Conservation (phyloP, 2,888 invertebrate genomes). For the Artemia sinica region DNA sequence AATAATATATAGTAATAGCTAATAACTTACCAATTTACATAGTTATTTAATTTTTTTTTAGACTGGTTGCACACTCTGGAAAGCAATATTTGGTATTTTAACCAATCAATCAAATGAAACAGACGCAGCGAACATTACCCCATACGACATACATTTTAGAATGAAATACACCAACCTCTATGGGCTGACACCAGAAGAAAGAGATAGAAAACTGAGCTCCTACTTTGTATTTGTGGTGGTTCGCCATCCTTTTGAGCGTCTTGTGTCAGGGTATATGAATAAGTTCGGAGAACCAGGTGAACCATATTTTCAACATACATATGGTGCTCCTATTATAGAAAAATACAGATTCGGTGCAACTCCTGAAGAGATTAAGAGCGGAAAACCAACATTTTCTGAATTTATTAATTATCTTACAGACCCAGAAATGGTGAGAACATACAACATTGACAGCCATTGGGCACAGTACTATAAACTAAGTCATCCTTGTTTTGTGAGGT, state of each 20-base stretch:
- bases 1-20: too few species aligned
- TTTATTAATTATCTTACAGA: background rate
- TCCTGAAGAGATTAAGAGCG: background rate
- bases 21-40: too few species aligned
- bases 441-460: background rate
- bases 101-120: background rate
- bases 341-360: background rate
- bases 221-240: background rate
- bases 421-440: background rate
- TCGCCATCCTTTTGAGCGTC: slow-evolving; percentile 1
- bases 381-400: background rate
- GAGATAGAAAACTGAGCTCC: background rate
- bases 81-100: background rate
- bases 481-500: background rate
- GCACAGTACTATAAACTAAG: background rate
- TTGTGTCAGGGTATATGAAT: background rate
- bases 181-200: background rate
- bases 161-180: background rate
- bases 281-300: background rate
- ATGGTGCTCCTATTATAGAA: background rate
- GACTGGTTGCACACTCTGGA: background rate
- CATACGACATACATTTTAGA: background rate
- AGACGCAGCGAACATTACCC: background rate
- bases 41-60: background rate
- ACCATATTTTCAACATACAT: background rate